Base-by-base conservation (phyloP, 1,140 invertebrate genomes). In the Phocides pigmalion region DNA sequence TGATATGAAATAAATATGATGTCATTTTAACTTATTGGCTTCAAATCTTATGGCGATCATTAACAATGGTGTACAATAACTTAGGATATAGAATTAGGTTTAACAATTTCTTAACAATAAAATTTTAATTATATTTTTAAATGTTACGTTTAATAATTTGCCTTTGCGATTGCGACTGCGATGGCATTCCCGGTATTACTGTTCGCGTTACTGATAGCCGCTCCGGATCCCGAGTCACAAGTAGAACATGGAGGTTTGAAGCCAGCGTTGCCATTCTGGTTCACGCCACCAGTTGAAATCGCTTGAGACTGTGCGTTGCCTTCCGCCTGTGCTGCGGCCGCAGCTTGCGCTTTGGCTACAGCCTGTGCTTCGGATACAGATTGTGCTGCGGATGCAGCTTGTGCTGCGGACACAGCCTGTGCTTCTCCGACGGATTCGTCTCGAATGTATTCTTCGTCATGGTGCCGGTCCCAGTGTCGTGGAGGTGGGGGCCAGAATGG, bases 161-260 rank as follows among this genome's bases (percentile, higher is more conserved):
- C 49, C 19, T 61, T 76, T 41, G 80, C 72, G 5, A 86, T 63
- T n/a, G 83, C 79, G 2, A 86, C 35, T 0, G 83, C 79, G 17
- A 86, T 68, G 6, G 83, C 79, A 17, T 77, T 59, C 5, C 83
- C 83, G 2, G 71, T 67, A 3, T 74, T 63, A 62, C 73, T 81
- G 20, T 79, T 39, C 14, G 82, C 70, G 32, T 84, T 86, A 53
- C 83, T 86, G 12, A 77, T 12, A 0, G 82, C 73, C 6, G 66
- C 51, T 68, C 51, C 59, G 11, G 47, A 22, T 9, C 44, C 32
- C 0, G 47, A 20, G 5, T 44, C 62, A 11, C 72, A 72, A 6
- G 53, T 62, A 8, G 42, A 47, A 25, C 53, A 56, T 0, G 53
- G 53, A 1, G 20, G 3, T 3, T 12, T 15, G 14, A 19, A n/a